A percentile compares a stretch with the other conserved stretches of the same genome.
phyloP scores from a whole-genome alignment of 1,140 invertebrate genomes.

The Nasonia giraulti region DNA sequence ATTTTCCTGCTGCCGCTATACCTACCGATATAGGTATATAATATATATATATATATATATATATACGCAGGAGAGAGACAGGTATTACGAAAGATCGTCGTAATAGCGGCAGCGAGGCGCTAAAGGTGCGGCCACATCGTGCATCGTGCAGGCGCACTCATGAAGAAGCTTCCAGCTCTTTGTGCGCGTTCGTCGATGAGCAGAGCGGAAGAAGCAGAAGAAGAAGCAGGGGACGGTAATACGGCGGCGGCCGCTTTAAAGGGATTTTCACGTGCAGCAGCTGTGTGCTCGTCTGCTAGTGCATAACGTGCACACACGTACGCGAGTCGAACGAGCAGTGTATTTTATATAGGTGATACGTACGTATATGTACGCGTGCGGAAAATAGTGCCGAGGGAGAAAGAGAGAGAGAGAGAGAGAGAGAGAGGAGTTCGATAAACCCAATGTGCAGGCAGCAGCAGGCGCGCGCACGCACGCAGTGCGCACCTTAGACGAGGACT shows the following conservation, averaged over 20 bases:
- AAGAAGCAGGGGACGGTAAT: neutral
- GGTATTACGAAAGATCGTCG: constrained; percentile 1
- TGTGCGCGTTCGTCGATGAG: neutral
- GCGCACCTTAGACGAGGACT: neutral
- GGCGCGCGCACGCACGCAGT: constrained; percentile 3
- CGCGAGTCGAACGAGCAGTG: neutral
- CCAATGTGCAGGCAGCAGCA: constrained; percentile 3
- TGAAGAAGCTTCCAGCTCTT: neutral
- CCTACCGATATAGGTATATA: neutral
- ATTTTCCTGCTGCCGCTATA: neutral
- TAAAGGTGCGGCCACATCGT: constrained; percentile 2
- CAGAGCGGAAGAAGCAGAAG: neutral
- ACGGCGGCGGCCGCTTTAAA: constrained; percentile 1
- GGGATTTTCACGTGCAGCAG: constrained; percentile 31
- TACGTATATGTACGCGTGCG: neutral
- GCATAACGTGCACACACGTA: neutral
- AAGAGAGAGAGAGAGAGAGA: too few relatives aligned
- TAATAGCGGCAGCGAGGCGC: neutral
- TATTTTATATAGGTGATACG: neutral
- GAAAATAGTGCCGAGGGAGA: neutral
- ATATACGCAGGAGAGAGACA: neutral
- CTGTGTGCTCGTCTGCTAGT: neutral
- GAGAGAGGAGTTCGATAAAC: neutral
- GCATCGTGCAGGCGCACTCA: neutral
- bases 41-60: neutral